phyloP scores from a whole-genome alignment of 1,140 invertebrate genomes.

The Lordiphosa clarofinis region DNA sequence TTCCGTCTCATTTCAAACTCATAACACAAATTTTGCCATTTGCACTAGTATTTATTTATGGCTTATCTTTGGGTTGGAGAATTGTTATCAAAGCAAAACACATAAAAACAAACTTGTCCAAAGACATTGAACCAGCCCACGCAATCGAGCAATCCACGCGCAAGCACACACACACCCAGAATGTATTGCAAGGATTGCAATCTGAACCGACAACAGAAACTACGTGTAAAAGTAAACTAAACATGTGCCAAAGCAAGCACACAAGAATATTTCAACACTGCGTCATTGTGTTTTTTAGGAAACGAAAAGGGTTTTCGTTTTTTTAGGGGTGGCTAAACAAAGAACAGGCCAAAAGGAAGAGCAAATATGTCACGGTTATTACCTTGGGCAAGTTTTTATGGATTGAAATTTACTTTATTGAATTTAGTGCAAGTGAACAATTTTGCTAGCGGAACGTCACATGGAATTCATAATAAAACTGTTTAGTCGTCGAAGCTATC shows the following conservation, averaged over 20 bases:
- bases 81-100: conserved; percentile 49
- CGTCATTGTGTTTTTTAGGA: conserved; percentile 14
- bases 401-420: no score
- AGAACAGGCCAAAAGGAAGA: conserved; percentile 6
- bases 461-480: no score
- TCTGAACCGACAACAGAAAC: conserved; percentile 14
- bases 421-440: no score
- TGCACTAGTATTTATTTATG: conserved; percentile 50
- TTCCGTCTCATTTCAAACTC: conserved; percentile 2
- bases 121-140: conserved; percentile 37
- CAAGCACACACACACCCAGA: neutral
- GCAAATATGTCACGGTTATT: no score
- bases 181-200: conserved; percentile 40
- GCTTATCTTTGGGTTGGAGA: conserved; percentile 47
- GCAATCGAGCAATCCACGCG: conserved; percentile 46
- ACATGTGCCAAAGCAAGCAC: conserved; percentile 2
- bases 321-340: neutral
- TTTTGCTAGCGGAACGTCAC: no score
- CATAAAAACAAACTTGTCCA: conserved; percentile 32
- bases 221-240: conserved; percentile 2
- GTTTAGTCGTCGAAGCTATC: no score
- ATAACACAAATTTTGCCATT: conserved; percentile 31
- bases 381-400: no score
- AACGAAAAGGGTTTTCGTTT: neutral
- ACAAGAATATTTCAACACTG: conserved; percentile 10